Base-by-base conservation (phyloP, 1,140 invertebrate species). In the Augochlora pura region DNA sequence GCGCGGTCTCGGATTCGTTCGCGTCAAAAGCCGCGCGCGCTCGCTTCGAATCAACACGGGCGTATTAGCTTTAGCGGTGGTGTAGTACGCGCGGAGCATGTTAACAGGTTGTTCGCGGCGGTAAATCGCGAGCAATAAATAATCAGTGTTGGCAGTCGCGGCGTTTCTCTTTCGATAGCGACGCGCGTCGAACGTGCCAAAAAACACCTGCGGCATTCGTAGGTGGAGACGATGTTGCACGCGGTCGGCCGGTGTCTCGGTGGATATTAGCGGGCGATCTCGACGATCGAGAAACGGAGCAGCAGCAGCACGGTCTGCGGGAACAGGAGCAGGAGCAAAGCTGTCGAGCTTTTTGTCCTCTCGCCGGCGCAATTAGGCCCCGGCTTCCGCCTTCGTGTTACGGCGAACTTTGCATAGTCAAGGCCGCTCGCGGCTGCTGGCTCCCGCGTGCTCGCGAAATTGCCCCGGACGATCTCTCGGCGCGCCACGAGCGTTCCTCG, bases 351-450 rank as follows among this genome's bases (percentile, higher is more conserved):
- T 91, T 54, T 91, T 88, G 90, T 89, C 82, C 87, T 77, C 88
- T 86, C 88, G 87, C 64, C 76, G 21, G 7, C 38, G 77, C 72
- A 78, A 87, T 87, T 90, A 88, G 88, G 82, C 80, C 76, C 68
- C 80, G 62, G 88, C 86, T 91, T 89, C 90, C 88, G 86, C 81
- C 86, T 88, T 83, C 65, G 79, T 75, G n/a, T 77, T 80, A 83
- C 81, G 83, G 83, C 84, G 84, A 86, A 86, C 88, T 88, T 88
- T 80, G 86, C 87, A 87, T 86, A 89, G 80, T 85, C 88, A 88
- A 90, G 86, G 89, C 87, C 88, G 80, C 72, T 77, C 83, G 73
- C n/a, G n/a, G 23, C 25, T 21, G n/a, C 9, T 25, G 23, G 27
- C 23, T n/a, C n/a, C n/a, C n/a, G 60, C 62, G 79, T 49, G 21